Conservation (phyloP, 2,797 vertebrate genomes). For the Mormyrus hasselquistii region DNA sequence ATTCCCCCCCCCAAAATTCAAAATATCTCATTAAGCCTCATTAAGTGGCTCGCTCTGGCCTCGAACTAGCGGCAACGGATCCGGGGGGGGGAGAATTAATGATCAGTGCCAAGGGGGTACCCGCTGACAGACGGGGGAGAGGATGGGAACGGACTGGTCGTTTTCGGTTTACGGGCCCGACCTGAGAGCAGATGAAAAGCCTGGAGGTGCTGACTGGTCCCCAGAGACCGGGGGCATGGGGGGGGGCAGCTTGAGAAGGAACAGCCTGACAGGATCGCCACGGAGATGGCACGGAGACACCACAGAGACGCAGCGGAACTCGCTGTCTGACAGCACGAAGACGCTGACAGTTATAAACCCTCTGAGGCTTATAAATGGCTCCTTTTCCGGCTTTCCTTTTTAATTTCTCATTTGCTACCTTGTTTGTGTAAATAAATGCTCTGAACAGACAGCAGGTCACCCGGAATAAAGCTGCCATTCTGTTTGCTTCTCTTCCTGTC, state of each 20-base stretch:
- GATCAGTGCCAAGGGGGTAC: background rate
- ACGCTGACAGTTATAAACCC: background rate
- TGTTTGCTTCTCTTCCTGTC: background rate
- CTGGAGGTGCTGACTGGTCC: background rate
- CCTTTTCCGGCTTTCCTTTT: background rate
- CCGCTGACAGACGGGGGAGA: background rate
- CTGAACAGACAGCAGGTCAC: slow-evolving; percentile 1
- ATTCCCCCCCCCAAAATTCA: slow-evolving; percentile 6
- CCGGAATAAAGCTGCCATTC: background rate
- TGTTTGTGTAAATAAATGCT: background rate
- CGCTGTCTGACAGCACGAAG: background rate
- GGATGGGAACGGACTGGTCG: background rate
- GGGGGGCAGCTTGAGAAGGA: background rate
- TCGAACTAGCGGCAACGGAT: background rate
- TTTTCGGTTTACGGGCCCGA: background rate
- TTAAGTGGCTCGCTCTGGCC: background rate
- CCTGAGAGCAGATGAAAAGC: background rate
- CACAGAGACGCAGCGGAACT: background rate
- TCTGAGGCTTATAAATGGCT: background rate
- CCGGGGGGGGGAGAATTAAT: background rate
- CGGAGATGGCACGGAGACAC: background rate
- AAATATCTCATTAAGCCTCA: slow-evolving; percentile 6
- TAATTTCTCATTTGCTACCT: background rate
- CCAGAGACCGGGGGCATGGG: background rate
- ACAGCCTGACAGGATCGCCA: background rate